Evolutionary conservation across 2,113 vertebrate species (phyloP).

Genomic region (Tenrec ecaudatus): DNA sequence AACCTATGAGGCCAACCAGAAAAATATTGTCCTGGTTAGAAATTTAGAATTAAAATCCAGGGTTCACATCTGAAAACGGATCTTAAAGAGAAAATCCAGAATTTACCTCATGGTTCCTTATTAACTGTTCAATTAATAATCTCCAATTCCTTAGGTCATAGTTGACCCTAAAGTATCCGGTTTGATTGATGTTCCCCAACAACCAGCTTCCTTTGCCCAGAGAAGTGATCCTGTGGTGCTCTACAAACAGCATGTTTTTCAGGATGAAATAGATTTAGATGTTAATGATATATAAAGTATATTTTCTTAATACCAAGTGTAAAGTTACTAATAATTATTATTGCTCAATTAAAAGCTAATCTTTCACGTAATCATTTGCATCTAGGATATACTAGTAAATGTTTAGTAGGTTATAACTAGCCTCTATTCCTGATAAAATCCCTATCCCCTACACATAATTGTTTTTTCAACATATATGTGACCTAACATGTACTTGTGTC

Average conservation of each 20-base stretch:
- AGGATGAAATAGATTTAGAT: constrained; percentile 47
- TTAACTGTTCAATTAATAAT: constrained; percentile 95
- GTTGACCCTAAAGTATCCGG: constrained; percentile 98
- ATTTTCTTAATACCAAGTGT: constrained; percentile 6
- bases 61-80: constrained; percentile 70
- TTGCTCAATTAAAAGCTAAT: constrained; percentile 37
- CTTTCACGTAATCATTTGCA: constrained; percentile 42
- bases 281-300: constrained; percentile 39
- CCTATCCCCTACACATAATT: not conserved
- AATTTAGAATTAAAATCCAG: constrained; percentile 80
- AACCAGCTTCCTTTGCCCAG: constrained; percentile 93
- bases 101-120: constrained; percentile 92
- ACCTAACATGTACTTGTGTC: constrained; percentile 18
- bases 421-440: constrained; percentile 58
- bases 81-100: constrained; percentile 67
- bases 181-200: constrained; percentile 98
- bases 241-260: constrained; percentile 85
- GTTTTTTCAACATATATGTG: constrained; percentile 51
- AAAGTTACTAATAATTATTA: constrained; percentile 17
- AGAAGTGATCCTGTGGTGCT: constrained; percentile 90
- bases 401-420: constrained; percentile 44
- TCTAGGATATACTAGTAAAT: constrained; percentile 46
- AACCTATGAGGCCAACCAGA: constrained; percentile 87
- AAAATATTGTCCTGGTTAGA: constrained; percentile 77
- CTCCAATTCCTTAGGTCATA: constrained; percentile 98